Conservation (phyloP, 2,888 invertebrate genomes). For the Crematogaster levior region DNA sequence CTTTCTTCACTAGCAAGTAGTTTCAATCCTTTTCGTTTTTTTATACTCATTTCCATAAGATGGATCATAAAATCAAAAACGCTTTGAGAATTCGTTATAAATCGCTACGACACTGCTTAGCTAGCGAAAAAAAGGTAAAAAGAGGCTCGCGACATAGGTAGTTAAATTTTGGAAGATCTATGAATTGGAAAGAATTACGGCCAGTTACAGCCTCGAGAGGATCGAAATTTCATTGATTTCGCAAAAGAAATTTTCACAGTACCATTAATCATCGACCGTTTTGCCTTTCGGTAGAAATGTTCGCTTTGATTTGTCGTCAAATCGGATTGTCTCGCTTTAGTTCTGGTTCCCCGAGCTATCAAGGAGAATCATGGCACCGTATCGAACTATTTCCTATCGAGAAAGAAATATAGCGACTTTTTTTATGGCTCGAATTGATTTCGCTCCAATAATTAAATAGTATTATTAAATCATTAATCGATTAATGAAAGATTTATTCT, state of each 20-base stretch:
- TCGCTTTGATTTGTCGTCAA: constrained; percentile 39
- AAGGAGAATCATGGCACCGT: neutral
- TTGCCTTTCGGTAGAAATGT: constrained; percentile 9
- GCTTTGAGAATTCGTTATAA: constrained; percentile 68
- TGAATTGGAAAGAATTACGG: constrained; percentile 34
- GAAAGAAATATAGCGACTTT: neutral
- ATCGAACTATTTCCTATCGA: constrained; percentile 3
- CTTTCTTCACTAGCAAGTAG: neutral
- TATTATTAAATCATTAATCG: neutral
- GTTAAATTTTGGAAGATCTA: constrained; percentile 25
- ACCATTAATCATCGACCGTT: constrained; percentile 15
- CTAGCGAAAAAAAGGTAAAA: constrained; percentile 43
- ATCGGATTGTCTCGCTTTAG: constrained; percentile 21
- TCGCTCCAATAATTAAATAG: neutral
- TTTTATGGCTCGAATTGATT: constrained; percentile 10
- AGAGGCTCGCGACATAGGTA: neutral
- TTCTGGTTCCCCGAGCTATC: constrained; percentile 1
- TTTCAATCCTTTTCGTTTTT: constrained; percentile 8
- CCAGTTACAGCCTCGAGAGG: neutral
- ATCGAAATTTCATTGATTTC: constrained; percentile 27
- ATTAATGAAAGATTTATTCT: neutral
- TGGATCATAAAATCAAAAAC: constrained; percentile 61
- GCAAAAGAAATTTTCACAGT: constrained; percentile 26
- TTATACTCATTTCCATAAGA: constrained; percentile 2
- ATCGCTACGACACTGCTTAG: constrained; percentile 63